A percentile compares a stretch with the other conserved stretches of the same genome.
Conservation (phyloP, 2,113 vertebrate species). For the Eulacestoma nigropectus region DNA sequence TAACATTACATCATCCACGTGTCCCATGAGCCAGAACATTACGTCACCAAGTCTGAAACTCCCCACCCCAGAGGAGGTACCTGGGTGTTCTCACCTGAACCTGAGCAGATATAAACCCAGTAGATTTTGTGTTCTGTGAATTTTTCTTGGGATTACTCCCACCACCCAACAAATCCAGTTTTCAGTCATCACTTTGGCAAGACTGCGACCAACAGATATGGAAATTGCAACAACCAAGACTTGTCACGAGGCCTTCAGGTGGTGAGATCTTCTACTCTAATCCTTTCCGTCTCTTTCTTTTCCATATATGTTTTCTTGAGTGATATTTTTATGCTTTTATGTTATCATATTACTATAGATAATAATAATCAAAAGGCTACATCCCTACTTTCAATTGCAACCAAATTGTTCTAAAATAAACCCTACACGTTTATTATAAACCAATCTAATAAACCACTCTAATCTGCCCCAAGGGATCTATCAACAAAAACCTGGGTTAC, state of each 20-base stretch:
- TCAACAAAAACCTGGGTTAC: not conserved
- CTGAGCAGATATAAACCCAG: not conserved
- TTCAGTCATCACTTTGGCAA: not conserved
- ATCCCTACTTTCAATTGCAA: not conserved
- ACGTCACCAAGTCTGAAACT: not conserved
- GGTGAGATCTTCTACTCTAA: not conserved
- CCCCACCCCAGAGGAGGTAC: not conserved
- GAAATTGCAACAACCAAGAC: not conserved
- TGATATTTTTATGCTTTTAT: not conserved
- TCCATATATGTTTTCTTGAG: not conserved
- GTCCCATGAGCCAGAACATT: not conserved
- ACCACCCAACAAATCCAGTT: not conserved
- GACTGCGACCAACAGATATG: accelerated
- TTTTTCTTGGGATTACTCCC: not conserved
- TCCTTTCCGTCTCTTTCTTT: not conserved
- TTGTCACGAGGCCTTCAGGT: accelerated
- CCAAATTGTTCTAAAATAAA: not conserved
- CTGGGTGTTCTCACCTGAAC: not conserved
- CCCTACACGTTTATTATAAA: not conserved
- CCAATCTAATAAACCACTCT: not conserved
- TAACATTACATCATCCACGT: not conserved
- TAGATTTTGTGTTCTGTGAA: not conserved
- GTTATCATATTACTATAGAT: not conserved
- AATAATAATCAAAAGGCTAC: not conserved
- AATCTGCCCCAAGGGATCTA: not conserved